Evolutionary conservation across 2,888 invertebrate species (phyloP), one percentile per base, ranked within the genome.

Genomic region (Charanyca ferruginea): DNA sequence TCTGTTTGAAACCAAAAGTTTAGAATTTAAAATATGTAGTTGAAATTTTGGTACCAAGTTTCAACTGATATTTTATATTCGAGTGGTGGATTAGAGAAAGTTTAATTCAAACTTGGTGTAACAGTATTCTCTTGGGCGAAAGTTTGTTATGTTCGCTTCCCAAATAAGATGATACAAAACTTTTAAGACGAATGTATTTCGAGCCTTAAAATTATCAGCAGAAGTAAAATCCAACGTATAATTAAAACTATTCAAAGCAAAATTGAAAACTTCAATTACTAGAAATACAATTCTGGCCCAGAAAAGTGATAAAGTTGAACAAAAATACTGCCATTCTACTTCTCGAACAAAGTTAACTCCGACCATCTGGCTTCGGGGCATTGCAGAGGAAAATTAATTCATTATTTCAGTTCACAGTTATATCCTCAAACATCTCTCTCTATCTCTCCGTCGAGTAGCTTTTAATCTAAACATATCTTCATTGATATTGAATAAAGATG

Each of bases 401-500:
- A 69, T 62, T 74, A 73, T 59, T 68, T 61, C 58, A 35, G 60
- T 49, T 58, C 48, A 6, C 47, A 66, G 63, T 53, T 60, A 59
- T 22, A 51, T 73, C 42, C 35, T 70, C 47, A 70, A 76, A 64
- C 32, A 64, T 59, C 13, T 32, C n/a, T 32, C 25, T 59, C 13
- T 32, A 13, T 32, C 25, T 35, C 18, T 59, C 22, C 58, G 20
- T n/a, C 44, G 70, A 57, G 20, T 9, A 76, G 57, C 70, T 58
- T 76, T 76, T 54, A 63, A 62, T 76, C 62, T 49, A 63, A 77
- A 65, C 70, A 80, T 77, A 72, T 75, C 75, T 83, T 72, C 52
- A 77, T 79, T 68, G 79, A 79, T 73, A 82, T 77, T 82, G 63
- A 79, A 73, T 71, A 71, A 77, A 75, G 73, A 67, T 23, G 55